Base-by-base conservation (phyloP, 2,113 vertebrate genomes). In the Acanthochromis polyacanthus region DNA sequence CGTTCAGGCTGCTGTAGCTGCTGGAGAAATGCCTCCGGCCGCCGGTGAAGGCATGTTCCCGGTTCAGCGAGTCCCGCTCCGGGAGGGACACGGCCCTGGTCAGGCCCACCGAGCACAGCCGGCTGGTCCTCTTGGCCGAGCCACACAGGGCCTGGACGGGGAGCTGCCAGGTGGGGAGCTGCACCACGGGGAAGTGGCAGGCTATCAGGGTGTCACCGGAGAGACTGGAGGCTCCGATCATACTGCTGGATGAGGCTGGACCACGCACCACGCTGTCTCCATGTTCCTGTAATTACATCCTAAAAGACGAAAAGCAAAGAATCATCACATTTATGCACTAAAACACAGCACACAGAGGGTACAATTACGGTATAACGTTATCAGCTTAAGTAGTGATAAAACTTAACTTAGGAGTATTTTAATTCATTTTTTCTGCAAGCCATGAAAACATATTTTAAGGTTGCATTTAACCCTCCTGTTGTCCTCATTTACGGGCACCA, bases 161-260 rank as follows among this genome's bases (percentile, higher is more conserved):
- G 0, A 96, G 96, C 52, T 96, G 95, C 90, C 97, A 94, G 10
- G 92, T 65, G n/a, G 93, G 96, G 82, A 97, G 96, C 52, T 96
- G 96, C 66, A 97, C 96, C 88, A 97, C 93, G 1, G 96, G 97
- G 83, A 97, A 96, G 88, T 97, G 97, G 90, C 96, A 97, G 50
- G 97, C 96, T 70, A 98, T 95, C 91, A 99, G 88, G 0, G 97
- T 98, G 92, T 98, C 96, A 75, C 96, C 96, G 22, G 96, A 95
- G 82, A 97, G 95, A 85, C 95, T 96, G 71, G 96, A 95, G 48
- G 96, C 91, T 91, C 95, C 96, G 90, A 96, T 97, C 98, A 99
- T 99, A 68, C 40, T 84, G 62, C 59, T 70, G 63, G 52, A 80
- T 46, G 57, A 51, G 30, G 50, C 7, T 38, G 60, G 60, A 56